phyloP scores from a whole-genome alignment of 2,888 invertebrate species.

The Agrotis ipsilon region DNA sequence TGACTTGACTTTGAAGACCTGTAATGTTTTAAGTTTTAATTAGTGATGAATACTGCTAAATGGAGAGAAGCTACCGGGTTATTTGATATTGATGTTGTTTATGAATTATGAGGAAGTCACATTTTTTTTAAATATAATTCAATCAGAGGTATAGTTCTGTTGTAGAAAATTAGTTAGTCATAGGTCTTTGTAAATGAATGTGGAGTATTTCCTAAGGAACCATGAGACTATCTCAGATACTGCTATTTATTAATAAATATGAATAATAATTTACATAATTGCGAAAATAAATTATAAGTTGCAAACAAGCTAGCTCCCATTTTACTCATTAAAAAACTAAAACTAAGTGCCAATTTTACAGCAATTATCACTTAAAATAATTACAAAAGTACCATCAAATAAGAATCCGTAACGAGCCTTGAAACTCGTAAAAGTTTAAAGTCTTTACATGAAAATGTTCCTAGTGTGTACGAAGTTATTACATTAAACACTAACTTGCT shows the following conservation, averaged over 20 bases:
- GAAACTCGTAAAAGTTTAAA: conserved; percentile 63
- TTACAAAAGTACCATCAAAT: conserved; percentile 53
- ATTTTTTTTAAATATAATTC: too few species aligned
- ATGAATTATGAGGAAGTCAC: too few species aligned
- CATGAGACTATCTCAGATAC: background rate
- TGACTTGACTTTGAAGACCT: conserved; percentile 30
- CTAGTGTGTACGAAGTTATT: conserved; percentile 71
- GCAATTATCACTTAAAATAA: conserved; percentile 57
- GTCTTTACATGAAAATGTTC: conserved; percentile 69
- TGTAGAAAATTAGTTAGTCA: background rate
- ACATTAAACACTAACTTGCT: conserved; percentile 78
- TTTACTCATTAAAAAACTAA: conserved; percentile 41
- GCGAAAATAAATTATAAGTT: conserved; percentile 17
- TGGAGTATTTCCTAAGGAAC: background rate
- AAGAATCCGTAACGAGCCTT: conserved; percentile 55
- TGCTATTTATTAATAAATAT: conserved; percentile 3
- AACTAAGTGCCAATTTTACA: conserved; percentile 44
- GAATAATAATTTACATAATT: conserved; percentile 14
- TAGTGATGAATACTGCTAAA: conserved; percentile 26
- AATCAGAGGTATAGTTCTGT: background rate
- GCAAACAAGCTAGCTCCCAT: conserved; percentile 14
- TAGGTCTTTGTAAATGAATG: background rate
- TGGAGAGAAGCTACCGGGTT: background rate
- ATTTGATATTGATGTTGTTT: background rate
- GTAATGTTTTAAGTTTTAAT: conserved; percentile 43